Conservation (phyloP, 1,140 invertebrate species). For the Bombus breviceps region DNA sequence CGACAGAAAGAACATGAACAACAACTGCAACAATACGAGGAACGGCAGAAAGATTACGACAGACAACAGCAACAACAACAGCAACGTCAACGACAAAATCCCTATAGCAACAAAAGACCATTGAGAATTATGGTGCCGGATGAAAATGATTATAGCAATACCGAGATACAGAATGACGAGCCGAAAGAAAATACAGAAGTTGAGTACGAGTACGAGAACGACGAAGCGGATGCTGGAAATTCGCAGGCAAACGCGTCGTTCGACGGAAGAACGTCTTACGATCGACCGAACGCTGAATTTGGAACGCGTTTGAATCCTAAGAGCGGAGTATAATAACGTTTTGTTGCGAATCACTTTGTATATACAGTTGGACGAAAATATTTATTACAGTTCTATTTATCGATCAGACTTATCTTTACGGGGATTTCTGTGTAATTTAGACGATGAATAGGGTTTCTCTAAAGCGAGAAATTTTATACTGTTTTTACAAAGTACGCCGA, state of each 20-base stretch:
- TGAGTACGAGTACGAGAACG: conserved; percentile 76
- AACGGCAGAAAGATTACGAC: conserved; percentile 36
- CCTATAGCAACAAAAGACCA: conserved; percentile 63
- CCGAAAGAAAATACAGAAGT: conserved; percentile 57
- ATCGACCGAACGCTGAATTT: conserved; percentile 63
- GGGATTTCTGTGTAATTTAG: conserved; percentile 3
- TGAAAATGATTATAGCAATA: conserved; percentile 65
- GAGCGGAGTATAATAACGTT: conserved; percentile 34
- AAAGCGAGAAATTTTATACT: neutral
- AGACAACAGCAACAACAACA: conserved; percentile 46
- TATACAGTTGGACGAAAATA: conserved; percentile 25
- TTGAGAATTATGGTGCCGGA: conserved; percentile 82
- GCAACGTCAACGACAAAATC: conserved; percentile 42
- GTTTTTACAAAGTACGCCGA: neutral
- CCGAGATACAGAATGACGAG: conserved; percentile 60
- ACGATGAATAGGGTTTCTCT: neutral
- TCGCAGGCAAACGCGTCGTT: conserved; percentile 25
- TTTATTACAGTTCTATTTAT: conserved; percentile 26
- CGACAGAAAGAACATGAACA: conserved; percentile 53
- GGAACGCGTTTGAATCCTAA: conserved; percentile 69
- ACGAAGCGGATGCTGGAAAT: conserved; percentile 59
- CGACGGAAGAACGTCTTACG: conserved; percentile 43
- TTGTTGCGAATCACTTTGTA: neutral
- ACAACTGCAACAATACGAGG: conserved; percentile 31
- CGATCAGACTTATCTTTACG: conserved; percentile 19